A percentile compares a stretch with the other conserved stretches of the same genome.
These are phyloP conservation scores for Lepidocyrtoides sp. DNA, from an alignment of 2,888 invertebrate species.

Conservation along the genomic window DNA sequence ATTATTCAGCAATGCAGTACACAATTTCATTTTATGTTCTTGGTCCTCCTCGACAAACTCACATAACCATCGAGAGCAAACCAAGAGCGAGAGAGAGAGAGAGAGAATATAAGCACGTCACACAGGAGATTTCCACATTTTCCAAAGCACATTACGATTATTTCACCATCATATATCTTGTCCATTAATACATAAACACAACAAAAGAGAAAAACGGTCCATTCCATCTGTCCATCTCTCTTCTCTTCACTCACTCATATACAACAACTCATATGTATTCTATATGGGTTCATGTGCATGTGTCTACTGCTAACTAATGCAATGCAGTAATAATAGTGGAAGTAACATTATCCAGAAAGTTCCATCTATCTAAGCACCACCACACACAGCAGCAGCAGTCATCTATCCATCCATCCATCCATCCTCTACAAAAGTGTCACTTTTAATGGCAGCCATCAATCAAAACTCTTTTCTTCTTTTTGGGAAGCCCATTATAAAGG, in stretches of 20 bases:
- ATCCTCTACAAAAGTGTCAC: conserved; percentile 83
- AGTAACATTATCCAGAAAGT: conserved; percentile 68
- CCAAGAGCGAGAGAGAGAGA: neutral
- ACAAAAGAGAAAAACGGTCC: conserved; percentile 79
- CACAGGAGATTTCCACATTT: conserved; percentile 79
- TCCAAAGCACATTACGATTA: conserved; percentile 79
- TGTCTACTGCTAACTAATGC: conserved; percentile 24
- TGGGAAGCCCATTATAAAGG: conserved; percentile 81
- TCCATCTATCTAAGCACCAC: conserved; percentile 70
- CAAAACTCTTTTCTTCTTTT: conserved; percentile 81
- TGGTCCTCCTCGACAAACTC: conserved; percentile 43
- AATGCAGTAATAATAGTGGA: conserved; percentile 29
- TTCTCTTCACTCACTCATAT: neutral
- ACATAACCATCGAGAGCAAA: conserved; percentile 16
- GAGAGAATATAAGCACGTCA: conserved; percentile 59
- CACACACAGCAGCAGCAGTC: conserved; percentile 69
- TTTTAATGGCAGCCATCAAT: conserved; percentile 85
- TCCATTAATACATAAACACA: conserved; percentile 76
- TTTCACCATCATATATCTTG: conserved; percentile 79
- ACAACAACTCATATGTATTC: neutral
- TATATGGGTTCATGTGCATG: neutral
- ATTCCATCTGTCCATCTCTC: conserved; percentile 79
- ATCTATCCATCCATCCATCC: conserved; percentile 76
- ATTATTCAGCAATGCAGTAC: conserved; percentile 71
- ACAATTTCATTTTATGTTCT: conserved; percentile 64